Base-by-base conservation (phyloP, 2,797 vertebrate species). In the Vespertilio murinus region DNA sequence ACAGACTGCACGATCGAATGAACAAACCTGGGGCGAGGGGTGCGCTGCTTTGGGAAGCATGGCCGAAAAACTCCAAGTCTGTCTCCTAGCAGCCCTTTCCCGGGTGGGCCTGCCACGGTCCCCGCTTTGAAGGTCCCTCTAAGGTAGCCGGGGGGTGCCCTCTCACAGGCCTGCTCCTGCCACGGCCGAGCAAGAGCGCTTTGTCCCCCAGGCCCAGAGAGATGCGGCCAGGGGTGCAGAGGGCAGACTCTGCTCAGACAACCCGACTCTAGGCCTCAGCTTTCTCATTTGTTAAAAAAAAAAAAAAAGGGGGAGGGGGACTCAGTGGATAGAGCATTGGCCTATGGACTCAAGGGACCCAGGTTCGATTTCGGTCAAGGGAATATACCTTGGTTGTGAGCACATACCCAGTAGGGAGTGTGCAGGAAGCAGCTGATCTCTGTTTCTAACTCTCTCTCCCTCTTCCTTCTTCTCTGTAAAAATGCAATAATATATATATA, bases 221-320 rank as follows among this genome's bases (percentile, higher is more conserved):
- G 3, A 78, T 6, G 17, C 0, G 6, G 54, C 13, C 0, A 0
- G 56, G 6, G 38, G 49, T 8, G 7, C 1, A 38, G 59, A 61
- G 20, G 56, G 61, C 18, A 0, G 70, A 5, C 33, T 22, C 23
- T 23, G 70, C 69, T 45, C 61, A 56, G 35, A 83, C 12, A 69
- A 3, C 18, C 52, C 1, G 38, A 45, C 30, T 67, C 74, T 23
- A 71, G 73, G 75, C 47, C 65, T 85, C 38, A 45, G 74, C 30
- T 54, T 80, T 33, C n/a, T 54, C 28, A 40, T 33, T 16, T 7
- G 1, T 20, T 8, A 59, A 74, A 45, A 74, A 54, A 20, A 52
- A 20, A 52, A n/a, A n/a, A n/a, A n/a, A n/a, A n/a, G n/a, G n/a
- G n/a, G n/a, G n/a, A n/a, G n/a, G n/a, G n/a, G n/a, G n/a, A n/a